A percentile compares a stretch with the other conserved stretches of the same genome.
Conservation (phyloP, 2,888 invertebrate genomes). For the Hyposoter didymator region DNA sequence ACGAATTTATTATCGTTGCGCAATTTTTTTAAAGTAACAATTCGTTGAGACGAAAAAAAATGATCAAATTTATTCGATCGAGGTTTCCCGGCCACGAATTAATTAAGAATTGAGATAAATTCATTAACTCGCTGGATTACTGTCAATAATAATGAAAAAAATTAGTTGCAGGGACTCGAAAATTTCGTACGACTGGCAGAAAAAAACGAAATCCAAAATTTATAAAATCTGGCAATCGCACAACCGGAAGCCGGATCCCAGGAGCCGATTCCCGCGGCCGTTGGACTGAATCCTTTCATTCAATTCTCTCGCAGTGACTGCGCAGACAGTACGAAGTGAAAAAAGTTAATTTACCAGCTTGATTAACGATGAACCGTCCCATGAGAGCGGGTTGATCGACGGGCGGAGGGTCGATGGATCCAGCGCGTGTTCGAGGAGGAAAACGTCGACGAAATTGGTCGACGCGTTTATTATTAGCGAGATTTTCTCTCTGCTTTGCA, state of each 20-base stretch:
- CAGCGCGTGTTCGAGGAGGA: not conserved
- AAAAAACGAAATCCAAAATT: not conserved
- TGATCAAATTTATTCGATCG: not conserved
- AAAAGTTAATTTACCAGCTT: conserved; percentile 85
- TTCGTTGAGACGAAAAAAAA: not conserved
- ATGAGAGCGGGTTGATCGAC: conserved; percentile 87
- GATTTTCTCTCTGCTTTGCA: not conserved
- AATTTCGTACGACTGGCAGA: not conserved
- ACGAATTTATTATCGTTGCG: not conserved
- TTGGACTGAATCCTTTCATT: not conserved
- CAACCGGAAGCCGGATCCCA: not conserved
- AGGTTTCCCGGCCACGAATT: not conserved
- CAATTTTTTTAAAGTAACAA: not conserved
- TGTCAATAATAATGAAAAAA: not conserved
- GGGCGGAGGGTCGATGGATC: conserved; percentile 85
- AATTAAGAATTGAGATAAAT: not conserved
- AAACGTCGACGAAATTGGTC: not conserved
- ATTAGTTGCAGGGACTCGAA: not conserved
- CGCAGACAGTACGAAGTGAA: not conserved
- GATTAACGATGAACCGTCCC: conserved; percentile 90
- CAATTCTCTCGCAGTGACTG: not conserved
- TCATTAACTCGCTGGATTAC: not conserved
- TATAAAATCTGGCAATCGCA: not conserved
- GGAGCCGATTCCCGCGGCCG: not conserved
- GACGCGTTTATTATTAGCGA: not conserved